Conservation (phyloP, 2,888 invertebrate genomes). For the Empis stercorea region DNA sequence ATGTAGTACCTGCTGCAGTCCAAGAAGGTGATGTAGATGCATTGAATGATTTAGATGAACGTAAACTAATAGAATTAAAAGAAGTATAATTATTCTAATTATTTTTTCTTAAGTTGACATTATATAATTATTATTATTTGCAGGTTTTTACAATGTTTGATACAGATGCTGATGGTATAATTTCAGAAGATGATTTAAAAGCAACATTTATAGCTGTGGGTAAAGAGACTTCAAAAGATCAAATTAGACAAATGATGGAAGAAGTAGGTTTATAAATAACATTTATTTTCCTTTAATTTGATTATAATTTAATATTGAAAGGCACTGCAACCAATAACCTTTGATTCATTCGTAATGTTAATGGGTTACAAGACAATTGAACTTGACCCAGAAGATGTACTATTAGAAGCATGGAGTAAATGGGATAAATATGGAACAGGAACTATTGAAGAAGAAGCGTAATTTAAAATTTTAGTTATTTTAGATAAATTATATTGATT, state of each 20-base stretch:
- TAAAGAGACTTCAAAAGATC: constrained; percentile 42
- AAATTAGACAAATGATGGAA: constrained; percentile 46
- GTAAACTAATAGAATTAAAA: constrained; percentile 48
- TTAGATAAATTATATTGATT: background rate
- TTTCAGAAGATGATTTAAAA: constrained; percentile 49
- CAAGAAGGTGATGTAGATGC: constrained; percentile 36
- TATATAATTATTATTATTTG: background rate
- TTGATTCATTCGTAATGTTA: constrained; percentile 48
- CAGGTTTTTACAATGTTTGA: constrained; percentile 54
- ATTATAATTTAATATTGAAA: constrained; percentile 11
- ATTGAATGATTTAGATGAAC: constrained; percentile 44
- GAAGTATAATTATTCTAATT: constrained; percentile 40
- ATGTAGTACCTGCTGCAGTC: constrained; percentile 28
- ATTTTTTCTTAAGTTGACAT: background rate
- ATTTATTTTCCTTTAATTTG: too few relatives aligned
- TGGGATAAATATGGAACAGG: constrained; percentile 52
- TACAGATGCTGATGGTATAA: constrained; percentile 50
- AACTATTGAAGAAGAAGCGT: constrained; percentile 49
- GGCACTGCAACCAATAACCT: constrained; percentile 45
- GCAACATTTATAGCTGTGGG: constrained; percentile 49
- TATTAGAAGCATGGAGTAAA: constrained; percentile 47
- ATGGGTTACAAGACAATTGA: constrained; percentile 48
- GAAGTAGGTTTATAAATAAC: constrained; percentile 36
- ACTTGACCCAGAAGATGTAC: constrained; percentile 50
- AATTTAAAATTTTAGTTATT: constrained; percentile 13